Evolutionary conservation across 2,888 invertebrate species (phyloP).

Genomic region (Oeneis ivallda): DNA sequence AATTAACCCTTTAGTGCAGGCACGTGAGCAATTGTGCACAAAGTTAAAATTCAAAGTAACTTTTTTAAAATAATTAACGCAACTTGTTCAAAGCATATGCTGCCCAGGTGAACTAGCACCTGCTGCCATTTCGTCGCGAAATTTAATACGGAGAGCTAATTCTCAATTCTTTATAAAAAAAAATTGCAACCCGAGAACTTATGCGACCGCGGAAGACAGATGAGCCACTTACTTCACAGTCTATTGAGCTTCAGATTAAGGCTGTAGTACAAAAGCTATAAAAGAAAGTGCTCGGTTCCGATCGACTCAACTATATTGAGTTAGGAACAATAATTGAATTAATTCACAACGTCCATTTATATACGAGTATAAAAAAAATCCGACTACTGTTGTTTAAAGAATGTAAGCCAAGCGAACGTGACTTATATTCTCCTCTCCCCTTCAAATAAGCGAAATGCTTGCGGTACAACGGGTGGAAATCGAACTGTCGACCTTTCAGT

Average conservation of each 20-base stretch:
- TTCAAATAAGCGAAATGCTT: no score
- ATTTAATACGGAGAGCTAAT: slow-evolving; percentile 72
- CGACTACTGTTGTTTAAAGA: background rate
- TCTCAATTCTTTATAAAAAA: slow-evolving; percentile 51
- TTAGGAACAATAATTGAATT: slow-evolving; percentile 24
- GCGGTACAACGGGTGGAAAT: no score
- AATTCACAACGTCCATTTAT: slow-evolving; percentile 21
- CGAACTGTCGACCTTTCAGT: no score
- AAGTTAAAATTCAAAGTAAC: slow-evolving; percentile 25
- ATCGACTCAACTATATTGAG: slow-evolving; percentile 22
- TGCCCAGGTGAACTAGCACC: slow-evolving; percentile 74
- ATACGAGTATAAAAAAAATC: no score
- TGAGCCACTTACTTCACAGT: slow-evolving; percentile 70
- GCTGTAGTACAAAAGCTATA: slow-evolving; percentile 24
- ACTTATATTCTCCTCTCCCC: no score
- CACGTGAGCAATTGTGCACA: slow-evolving; percentile 38
- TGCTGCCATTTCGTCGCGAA: slow-evolving; percentile 67
- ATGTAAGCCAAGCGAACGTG: no score
- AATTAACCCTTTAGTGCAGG: slow-evolving; percentile 26
- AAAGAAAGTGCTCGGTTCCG: slow-evolving; percentile 30
- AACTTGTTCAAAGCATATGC: slow-evolving; percentile 66
- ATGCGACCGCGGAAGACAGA: slow-evolving; percentile 64
- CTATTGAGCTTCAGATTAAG: slow-evolving; percentile 56
- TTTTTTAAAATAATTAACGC: slow-evolving; percentile 59
- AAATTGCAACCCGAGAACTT: slow-evolving; percentile 69